Evolutionary conservation across 2,797 vertebrate species (phyloP), one percentile per base, ranked within the genome.

Genomic region (Lophotriccus pileatus): DNA sequence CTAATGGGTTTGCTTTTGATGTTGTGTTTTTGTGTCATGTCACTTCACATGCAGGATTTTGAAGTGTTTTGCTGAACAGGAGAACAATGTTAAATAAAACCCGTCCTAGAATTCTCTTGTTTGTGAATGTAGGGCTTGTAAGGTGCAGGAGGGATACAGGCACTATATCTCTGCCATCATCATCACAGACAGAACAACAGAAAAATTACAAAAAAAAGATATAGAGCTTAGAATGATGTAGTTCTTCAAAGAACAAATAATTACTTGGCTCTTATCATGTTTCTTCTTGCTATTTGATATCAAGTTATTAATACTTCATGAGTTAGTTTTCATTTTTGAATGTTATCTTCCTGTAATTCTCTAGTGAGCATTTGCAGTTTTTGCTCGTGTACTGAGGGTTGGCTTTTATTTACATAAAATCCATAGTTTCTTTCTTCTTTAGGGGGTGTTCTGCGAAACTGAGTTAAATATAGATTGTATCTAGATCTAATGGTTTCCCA

Each of bases 1-100:
- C 83, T 96, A 95, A 96, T 93, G 83, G 73, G 12, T 84, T 96
- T 89, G 47, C 47, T 93, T 96, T 89, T 93, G 76, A 81, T 92
- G 73, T 68, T 90, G 58, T 37, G 89, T 80, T 91, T 91, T 69
- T 69, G 10, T 86, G 69, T 86, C 62, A 63, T n/a, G 20, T 73
- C 79, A 46, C 58, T 88, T 81, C 76, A 94, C 28, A 81, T 41
- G 68, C 32, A 73, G 34, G 50, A 75, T 89, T 95, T 68, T 80
- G 76, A 85, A 90, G 79, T 52, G 83, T 81, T 95, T 89, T 89
- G 39, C 55, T 86, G 91, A 86, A 81, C 34, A 85, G 34, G 37
- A 73, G 43, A 83, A 78, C 18, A 50, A 23, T 20, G 14, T 52
- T 78, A 63, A 85, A 84, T 75, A 87, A 84, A 90, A 36, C 2